Percentiles rank a stretch among this genome's conserved stretches.
Conservation (phyloP, 1,140 invertebrate species). For the Euwallacea fornicatus region DNA sequence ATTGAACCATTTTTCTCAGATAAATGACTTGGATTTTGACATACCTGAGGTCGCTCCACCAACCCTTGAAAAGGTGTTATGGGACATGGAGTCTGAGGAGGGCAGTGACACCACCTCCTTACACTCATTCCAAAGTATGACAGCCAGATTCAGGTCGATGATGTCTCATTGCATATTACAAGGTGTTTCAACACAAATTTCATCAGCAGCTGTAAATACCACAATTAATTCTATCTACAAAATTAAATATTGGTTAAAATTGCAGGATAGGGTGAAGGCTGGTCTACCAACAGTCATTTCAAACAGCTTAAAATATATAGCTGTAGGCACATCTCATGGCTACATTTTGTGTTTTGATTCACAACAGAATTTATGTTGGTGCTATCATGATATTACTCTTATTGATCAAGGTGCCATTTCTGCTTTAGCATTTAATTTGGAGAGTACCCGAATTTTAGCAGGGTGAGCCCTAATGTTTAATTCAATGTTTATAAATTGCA, state of each 20-base stretch:
- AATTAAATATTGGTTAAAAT: not conserved
- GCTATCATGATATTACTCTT: conserved; percentile 68
- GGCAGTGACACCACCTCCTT: conserved; percentile 60
- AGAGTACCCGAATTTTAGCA: conserved; percentile 81
- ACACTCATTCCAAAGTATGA: conserved; percentile 56
- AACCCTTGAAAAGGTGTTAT: conserved; percentile 84
- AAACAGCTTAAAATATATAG: conserved; percentile 76
- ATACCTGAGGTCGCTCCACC: conserved; percentile 77
- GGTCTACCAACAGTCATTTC: conserved; percentile 83
- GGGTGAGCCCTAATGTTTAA: conserved; percentile 59
- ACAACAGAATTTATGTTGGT: conserved; percentile 84
- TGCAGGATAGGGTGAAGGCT: conserved; percentile 82
- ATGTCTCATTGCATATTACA: conserved; percentile 80
- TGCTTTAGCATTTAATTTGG: conserved; percentile 82
- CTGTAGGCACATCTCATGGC: conserved; percentile 91
- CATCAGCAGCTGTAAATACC: conserved; percentile 71
- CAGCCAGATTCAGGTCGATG: conserved; percentile 64
- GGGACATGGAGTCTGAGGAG: conserved; percentile 69
- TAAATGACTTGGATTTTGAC: conserved; percentile 83
- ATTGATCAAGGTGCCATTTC: conserved; percentile 81
- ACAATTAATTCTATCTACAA: not conserved
- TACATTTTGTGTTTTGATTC: conserved; percentile 87
- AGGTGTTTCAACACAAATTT: conserved; percentile 83
- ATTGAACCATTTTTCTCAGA: conserved; percentile 50
- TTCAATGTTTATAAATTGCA: not conserved